Evolutionary conservation across 2,113 vertebrate genomes (phyloP), one percentile per base, ranked within the genome.

Genomic region (Phyllopteryx taeniolatus): DNA sequence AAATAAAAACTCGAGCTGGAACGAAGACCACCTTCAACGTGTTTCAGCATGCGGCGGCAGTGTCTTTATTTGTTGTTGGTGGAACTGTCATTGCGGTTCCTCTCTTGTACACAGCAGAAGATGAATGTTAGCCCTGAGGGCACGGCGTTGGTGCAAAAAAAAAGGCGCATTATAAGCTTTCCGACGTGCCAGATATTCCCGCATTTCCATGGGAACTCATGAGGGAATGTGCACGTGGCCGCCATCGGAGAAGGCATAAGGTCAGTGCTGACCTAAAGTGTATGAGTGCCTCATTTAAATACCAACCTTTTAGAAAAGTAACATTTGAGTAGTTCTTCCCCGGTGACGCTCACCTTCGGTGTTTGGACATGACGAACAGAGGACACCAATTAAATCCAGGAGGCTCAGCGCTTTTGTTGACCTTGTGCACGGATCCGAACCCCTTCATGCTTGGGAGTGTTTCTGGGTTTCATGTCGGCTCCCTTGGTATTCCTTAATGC

Each of bases 241-340:
- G 78, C 77, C 54, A 81, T 76, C 57, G 54, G 75, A 82, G 80
- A 78, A 72, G 75, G 69, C 83, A 81, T 2, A 67, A 77, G 86
- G 83, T 84, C 77, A 57, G 79, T 73, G 83, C 86, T 88, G 88
- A 46, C 87, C 89, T 88, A 79, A 80, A 84, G 79, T 88, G 87
- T 88, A 86, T 66, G 86, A 89, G 86, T 89, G 90, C 90, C 89
- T 90, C 78, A 87, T 87, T 87, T 88, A 74, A 81, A 86, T 87
- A 83, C 51, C 62, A 73, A 56, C 33, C 33, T 67, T 31, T 47
- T 67, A 31, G 43, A 67, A 46, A 75, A 72, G 59, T 35, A 67
- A 59, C 35, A 67, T 56, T 49, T 57, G 67, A 68, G 15, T 80
- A 78, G 62, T 67, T 49, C 43, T 46, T n/a, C 43, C 63, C 39